Conservation (phyloP, 2,888 invertebrate species). For the Melikaiella ostensackeni region DNA sequence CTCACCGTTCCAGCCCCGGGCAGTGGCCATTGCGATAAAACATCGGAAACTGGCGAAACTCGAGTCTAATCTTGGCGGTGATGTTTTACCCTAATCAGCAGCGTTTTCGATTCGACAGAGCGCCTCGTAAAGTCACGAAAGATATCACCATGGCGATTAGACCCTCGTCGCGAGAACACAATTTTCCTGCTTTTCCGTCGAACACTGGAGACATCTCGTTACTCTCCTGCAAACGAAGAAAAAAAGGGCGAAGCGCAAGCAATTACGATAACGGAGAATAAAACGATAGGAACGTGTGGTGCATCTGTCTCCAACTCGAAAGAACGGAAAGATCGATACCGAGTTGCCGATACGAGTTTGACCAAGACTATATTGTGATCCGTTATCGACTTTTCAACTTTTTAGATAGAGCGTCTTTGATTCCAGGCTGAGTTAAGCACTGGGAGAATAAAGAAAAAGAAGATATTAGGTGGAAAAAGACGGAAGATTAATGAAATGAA, state of each 20-base stretch:
- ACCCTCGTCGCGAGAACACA: slow-evolving; percentile 67
- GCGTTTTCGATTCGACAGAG: slow-evolving; percentile 46
- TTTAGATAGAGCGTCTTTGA: neutral
- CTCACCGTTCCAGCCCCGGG: slow-evolving; percentile 20
- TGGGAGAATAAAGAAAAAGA: neutral
- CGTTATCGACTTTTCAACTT: neutral
- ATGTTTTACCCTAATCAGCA: slow-evolving; percentile 67
- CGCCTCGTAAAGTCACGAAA: slow-evolving; percentile 67
- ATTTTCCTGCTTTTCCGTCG: slow-evolving; percentile 45
- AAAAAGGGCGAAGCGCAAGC: slow-evolving; percentile 21
- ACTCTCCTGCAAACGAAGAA: slow-evolving; percentile 37
- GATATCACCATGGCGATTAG: slow-evolving; percentile 69
- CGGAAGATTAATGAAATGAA: neutral
- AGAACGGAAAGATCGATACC: neutral
- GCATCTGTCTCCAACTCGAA: slow-evolving; percentile 24
- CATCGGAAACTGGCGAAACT: slow-evolving; percentile 71
- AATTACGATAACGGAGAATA: slow-evolving; percentile 39
- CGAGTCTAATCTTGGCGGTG: slow-evolving; percentile 69
- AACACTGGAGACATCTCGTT: slow-evolving; percentile 34
- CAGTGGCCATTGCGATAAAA: slow-evolving; percentile 68
- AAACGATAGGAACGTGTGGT: slow-evolving; percentile 26
- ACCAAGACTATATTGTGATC: neutral
- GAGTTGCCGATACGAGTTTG: neutral
- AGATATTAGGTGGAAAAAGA: neutral
- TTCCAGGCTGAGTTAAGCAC: neutral